A percentile compares a stretch with the other conserved stretches of the same genome.
phyloP scores from a whole-genome alignment of 2,113 vertebrate species.

The Erythrolamprus reginae region DNA sequence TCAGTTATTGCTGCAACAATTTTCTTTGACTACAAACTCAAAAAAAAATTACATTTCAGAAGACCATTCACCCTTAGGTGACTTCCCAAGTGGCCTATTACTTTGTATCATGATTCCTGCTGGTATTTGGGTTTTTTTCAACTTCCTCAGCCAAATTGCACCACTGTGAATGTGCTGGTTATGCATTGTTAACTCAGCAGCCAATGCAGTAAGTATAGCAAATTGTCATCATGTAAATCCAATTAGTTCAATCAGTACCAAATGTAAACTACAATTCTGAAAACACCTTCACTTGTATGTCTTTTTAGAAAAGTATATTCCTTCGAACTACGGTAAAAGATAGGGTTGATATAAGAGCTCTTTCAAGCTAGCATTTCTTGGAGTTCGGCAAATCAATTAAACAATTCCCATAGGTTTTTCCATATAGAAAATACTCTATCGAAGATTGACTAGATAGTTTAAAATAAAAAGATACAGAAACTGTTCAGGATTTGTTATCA shows the following conservation, averaged over 20 bases:
- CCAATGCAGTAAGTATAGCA: slow-evolving; percentile 24
- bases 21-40: slow-evolving; percentile 46
- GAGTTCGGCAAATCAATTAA: slow-evolving; percentile 16
- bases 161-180: background rate
- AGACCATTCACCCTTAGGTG: slow-evolving; percentile 15
- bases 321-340: background rate
- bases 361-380: slow-evolving; percentile 10
- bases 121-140: background rate
- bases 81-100: slow-evolving; percentile 1
- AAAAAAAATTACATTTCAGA: slow-evolving; percentile 49
- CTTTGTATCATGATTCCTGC: slow-evolving; percentile 4
- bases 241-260: slow-evolving; percentile 26
- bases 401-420: slow-evolving; percentile 34
- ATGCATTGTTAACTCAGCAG: slow-evolving; percentile 8
- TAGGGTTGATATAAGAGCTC: slow-evolving; percentile 10
- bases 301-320: background rate
- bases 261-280: slow-evolving; percentile 34
- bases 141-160: background rate
- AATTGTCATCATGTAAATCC: slow-evolving; percentile 38
- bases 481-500: background rate
- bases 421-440: slow-evolving; percentile 27
- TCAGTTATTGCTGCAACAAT: slow-evolving; percentile 58
- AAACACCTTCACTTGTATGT: background rate
- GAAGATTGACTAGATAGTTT: background rate
- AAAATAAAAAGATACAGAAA: slow-evolving; percentile 20